Evolutionary conservation across 1,140 invertebrate genomes (phyloP).

Genomic region (Tribolium castaneum): DNA sequence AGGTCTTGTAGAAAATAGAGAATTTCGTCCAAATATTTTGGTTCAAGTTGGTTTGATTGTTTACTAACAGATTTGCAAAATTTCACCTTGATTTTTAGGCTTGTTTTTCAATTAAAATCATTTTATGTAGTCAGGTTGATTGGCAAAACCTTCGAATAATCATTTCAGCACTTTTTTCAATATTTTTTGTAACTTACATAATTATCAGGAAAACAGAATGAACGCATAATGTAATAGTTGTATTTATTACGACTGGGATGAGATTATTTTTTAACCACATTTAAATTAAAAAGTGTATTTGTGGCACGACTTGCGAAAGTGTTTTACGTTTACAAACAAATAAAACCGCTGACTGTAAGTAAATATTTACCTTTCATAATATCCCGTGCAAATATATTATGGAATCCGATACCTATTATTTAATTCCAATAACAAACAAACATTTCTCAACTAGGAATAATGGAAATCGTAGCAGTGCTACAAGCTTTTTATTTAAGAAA

Average conservation of each 20-base stretch:
- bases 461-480: neutral
- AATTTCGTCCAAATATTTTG: neutral
- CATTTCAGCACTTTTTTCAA: neutral
- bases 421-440: constrained; percentile 14
- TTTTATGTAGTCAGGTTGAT: neutral
- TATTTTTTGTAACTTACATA: neutral
- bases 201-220: neutral
- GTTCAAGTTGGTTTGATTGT: neutral
- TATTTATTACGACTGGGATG: neutral
- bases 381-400: neutral
- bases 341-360: constrained; percentile 9
- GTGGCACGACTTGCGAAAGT: constrained; percentile 9
- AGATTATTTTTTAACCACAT: neutral
- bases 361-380: constrained; percentile 17
- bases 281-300: constrained; percentile 12
- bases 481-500: neutral
- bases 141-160: neutral
- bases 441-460: neutral
- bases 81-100: neutral
- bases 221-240: neutral
- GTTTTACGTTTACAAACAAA: constrained; percentile 21
- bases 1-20: neutral
- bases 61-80: neutral
- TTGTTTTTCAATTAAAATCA: neutral
- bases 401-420: neutral